Base-by-base conservation (phyloP, 2,797 vertebrate genomes). In the Rhinophrynus dorsalis region DNA sequence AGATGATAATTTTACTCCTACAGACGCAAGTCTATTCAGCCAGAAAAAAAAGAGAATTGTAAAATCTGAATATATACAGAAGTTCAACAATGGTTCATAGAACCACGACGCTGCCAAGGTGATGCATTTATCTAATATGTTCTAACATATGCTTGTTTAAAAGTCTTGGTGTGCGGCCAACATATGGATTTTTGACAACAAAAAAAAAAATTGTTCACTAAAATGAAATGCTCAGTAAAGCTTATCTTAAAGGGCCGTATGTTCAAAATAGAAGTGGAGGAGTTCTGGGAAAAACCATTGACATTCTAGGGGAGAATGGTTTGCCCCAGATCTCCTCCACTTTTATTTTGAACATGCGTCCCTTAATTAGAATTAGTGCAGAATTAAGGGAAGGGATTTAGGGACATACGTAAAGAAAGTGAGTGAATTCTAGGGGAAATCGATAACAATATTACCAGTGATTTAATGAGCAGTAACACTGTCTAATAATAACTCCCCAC, bases 11-110 rank as follows among this genome's bases (percentile, higher is more conserved):
- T 65, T 52, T 48, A 23, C 29, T 44, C 69, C 58, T 51, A 50
- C 44, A 72, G 52, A 58, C 61, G 52, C 59, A 27, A 50, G 45
- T 59, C 37, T 44, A 57, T n/a, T 57, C 65, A 71, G 56, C 69
- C 55, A 38, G 40, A 48, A 5, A 18, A n/a, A n/a, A 50, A 17
- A 40, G 24, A 65, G 52, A 2, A 7, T 9, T 52, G 13, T 18
- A 33, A n/a, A n/a, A 58, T 51, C 15, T 54, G 60, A 61, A 65
- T 72, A 51, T 27, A 58, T 40, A 52, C 26, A n/a, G 9, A 50
- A 27, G 58, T 63, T 63, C 9, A 62, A 18, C 29, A 54, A 54
- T 20, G 13, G 62, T 17, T 54, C 38, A 56, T 18, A 30, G 33
- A 62, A 37, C 29, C 29, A 11, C 12, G 3, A 1, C 17, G 35